These are phyloP conservation scores for Oscheius sp. DNA, from an alignment of 2,888 invertebrate species.

Conservation along the genomic window DNA sequence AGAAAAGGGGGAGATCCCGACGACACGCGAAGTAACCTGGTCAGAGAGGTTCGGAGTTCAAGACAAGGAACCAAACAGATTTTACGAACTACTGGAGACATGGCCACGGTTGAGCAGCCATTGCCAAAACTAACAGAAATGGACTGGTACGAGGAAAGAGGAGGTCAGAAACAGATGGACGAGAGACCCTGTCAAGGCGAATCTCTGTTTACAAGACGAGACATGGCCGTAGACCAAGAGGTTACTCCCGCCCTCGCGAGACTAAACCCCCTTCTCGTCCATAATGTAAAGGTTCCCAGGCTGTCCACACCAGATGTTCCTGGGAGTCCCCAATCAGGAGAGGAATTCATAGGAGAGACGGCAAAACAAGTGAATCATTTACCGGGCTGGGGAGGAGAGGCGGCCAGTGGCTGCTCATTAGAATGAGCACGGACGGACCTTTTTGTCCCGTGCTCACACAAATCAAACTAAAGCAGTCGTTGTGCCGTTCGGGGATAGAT, in stretches of 20 bases:
- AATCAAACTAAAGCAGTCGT: constrained; percentile 13
- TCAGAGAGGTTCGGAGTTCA: too few species aligned
- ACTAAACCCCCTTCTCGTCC: not conserved
- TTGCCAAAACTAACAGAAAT: too few species aligned
- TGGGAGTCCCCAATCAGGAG: not conserved
- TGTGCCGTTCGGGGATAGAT: constrained; percentile 1
- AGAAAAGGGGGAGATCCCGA: too few species aligned
- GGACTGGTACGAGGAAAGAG: too few species aligned
- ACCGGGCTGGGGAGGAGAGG: not conserved
- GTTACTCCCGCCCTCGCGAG: not conserved
- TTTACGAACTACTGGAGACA: too few species aligned
- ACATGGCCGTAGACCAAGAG: not conserved
- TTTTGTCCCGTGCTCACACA: not conserved
- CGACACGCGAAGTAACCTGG: too few species aligned
- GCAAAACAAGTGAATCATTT: constrained; percentile 6
- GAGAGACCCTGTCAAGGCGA: too few species aligned
- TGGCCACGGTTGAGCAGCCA: too few species aligned
- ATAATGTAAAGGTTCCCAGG: not conserved
- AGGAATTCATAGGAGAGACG: not conserved
- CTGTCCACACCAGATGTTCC: not conserved
- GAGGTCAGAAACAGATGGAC: too few species aligned
- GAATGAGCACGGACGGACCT: not conserved
- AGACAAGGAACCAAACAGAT: too few species aligned
- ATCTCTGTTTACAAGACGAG: too few species aligned
- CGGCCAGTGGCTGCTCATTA: not conserved